These are phyloP conservation scores for Dione juno DNA, from an alignment of 2,888 invertebrate genomes.

Conservation along the genomic window DNA sequence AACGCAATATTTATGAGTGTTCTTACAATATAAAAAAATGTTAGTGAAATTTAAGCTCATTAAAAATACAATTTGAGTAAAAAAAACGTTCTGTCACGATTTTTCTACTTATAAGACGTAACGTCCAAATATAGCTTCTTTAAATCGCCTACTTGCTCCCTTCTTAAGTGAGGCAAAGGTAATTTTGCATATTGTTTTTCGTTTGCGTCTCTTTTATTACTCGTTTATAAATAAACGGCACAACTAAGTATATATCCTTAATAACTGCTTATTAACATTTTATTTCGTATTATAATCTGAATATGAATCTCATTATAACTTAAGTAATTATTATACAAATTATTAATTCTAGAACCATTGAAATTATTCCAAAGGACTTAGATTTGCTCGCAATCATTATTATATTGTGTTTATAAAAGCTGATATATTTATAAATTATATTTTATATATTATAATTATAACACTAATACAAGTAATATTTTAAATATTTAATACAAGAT, in stretches of 20 bases:
- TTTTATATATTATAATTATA: background rate
- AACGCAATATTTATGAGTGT: too few species aligned
- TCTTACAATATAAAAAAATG: background rate
- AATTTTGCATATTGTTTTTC: slow-evolving; percentile 28
- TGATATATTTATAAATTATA: background rate
- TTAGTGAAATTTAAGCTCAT: slow-evolving; percentile 49
- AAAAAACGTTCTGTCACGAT: slow-evolving; percentile 29
- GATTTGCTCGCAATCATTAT: too few species aligned
- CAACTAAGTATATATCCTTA: too few species aligned
- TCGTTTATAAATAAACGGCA: background rate
- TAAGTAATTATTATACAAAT: too few species aligned
- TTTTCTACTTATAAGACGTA: slow-evolving; percentile 28
- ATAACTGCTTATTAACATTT: too few species aligned
- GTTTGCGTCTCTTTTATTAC: slow-evolving; percentile 7
- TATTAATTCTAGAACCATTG: too few species aligned
- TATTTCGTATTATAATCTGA: too few species aligned
- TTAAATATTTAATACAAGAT: slow-evolving; percentile 5
- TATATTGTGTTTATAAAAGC: too few species aligned
- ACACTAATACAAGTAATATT: too few species aligned
- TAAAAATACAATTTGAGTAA: slow-evolving; percentile 63
- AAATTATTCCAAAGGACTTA: too few species aligned
- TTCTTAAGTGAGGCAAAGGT: slow-evolving; percentile 18
- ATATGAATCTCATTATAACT: too few species aligned
- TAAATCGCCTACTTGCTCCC: slow-evolving; percentile 6
- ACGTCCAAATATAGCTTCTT: slow-evolving; percentile 26